Percentiles rank a stretch among this genome's conserved stretches.
Evolutionary conservation across 2,797 vertebrate species (phyloP).

Genomic region (Uromys caudimaculatus): DNA sequence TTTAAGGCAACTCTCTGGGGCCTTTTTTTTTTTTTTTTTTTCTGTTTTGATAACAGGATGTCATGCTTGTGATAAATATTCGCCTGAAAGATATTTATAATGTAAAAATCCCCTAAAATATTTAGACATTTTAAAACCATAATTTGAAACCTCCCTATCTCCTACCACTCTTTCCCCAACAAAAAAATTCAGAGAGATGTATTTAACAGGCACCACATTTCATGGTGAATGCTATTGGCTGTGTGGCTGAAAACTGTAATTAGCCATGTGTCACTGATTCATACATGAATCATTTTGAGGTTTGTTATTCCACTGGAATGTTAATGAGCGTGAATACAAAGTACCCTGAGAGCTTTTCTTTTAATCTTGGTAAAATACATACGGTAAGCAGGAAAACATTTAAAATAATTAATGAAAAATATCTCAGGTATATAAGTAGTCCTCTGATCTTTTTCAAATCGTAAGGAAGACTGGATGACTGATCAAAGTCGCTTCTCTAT

Average conservation of each 20-base stretch:
- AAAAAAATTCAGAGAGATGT: conserved; percentile 63
- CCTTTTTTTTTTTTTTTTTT: background rate
- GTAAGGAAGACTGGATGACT: conserved; percentile 61
- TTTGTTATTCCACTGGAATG: conserved; percentile 82
- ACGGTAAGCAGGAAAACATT: conserved; percentile 50
- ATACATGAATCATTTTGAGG: conserved; percentile 75
- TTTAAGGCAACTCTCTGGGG: conserved; percentile 57
- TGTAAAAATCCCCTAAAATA: conserved; percentile 73
- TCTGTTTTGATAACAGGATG: conserved; percentile 80
- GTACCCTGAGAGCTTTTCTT: conserved; percentile 70
- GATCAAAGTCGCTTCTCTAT: conserved; percentile 24
- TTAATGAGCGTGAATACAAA: conserved; percentile 80
- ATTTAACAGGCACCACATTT: conserved; percentile 77
- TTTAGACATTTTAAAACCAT: conserved; percentile 68
- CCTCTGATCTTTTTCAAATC: conserved; percentile 56
- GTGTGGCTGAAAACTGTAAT: conserved; percentile 83
- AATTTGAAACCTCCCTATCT: conserved; percentile 72
- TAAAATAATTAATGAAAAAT: conserved; percentile 75
- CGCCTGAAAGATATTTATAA: conserved; percentile 61
- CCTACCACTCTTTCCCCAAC: conserved; percentile 58
- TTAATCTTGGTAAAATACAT: conserved; percentile 74
- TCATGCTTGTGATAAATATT: conserved; percentile 62
- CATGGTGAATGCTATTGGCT: conserved; percentile 77
- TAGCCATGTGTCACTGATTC: conserved; percentile 82
- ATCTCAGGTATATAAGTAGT: conserved; percentile 34